phyloP scores from a whole-genome alignment of 2,888 invertebrate species.

The Thereva nobilitata region DNA sequence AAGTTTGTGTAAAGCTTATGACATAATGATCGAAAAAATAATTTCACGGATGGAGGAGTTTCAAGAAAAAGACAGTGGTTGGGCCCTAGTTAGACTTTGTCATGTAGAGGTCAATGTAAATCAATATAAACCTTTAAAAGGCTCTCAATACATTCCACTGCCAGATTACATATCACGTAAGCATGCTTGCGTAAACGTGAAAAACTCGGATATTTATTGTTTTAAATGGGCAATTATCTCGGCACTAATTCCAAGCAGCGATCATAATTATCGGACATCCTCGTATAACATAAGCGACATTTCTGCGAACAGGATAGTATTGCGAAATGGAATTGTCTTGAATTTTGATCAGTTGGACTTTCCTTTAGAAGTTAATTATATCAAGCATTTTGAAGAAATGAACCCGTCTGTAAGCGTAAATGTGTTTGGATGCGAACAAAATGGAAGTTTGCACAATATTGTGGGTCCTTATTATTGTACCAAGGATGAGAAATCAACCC shows the following conservation, averaged over 20 bases:
- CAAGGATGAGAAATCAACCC: background rate
- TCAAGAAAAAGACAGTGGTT: slow-evolving; percentile 44
- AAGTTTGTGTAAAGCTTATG: background rate
- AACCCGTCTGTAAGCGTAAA: slow-evolving; percentile 42
- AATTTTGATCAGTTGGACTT: slow-evolving; percentile 43
- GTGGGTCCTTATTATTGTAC: slow-evolving; percentile 7
- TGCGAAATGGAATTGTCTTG: slow-evolving; percentile 18
- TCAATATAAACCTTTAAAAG: slow-evolving; percentile 43
- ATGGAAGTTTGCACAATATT: background rate
- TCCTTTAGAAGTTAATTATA: slow-evolving; percentile 42
- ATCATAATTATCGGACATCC: background rate
- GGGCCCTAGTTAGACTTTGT: slow-evolving; percentile 39
- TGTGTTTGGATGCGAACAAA: slow-evolving; percentile 21
- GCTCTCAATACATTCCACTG: slow-evolving; percentile 12
- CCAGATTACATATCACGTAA: slow-evolving; percentile 8
- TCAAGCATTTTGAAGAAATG: slow-evolving; percentile 42
- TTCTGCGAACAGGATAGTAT: background rate
- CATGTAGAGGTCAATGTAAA: slow-evolving; percentile 31
- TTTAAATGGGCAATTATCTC: slow-evolving; percentile 45
- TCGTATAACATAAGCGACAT: slow-evolving; percentile 5
- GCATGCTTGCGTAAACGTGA: slow-evolving; percentile 44
- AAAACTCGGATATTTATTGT: slow-evolving; percentile 44
- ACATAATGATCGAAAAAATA: slow-evolving; percentile 1
- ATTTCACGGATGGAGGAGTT: slow-evolving; percentile 43
- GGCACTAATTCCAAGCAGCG: slow-evolving; percentile 34